Conservation (phyloP, 2,797 vertebrate genomes). For the Cirrhinus mrigala region DNA sequence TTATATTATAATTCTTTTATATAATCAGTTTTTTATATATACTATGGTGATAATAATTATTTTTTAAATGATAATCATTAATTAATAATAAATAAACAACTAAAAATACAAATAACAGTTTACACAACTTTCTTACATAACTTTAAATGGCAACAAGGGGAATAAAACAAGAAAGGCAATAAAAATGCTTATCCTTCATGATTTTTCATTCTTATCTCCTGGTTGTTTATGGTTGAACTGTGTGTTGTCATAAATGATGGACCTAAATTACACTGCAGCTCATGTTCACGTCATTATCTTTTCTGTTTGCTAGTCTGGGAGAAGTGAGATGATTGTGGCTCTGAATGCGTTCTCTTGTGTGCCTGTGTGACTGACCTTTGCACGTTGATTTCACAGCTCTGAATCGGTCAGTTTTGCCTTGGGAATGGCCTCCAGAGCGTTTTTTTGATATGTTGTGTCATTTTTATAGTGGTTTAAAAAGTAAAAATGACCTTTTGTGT, state of each 20-base stretch:
- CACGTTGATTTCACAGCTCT: not conserved
- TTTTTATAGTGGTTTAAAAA: not conserved
- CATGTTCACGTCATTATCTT: slow-evolving; percentile 3
- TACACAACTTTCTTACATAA: not conserved
- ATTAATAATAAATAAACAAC: not conserved
- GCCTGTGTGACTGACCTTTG: slow-evolving; percentile 25
- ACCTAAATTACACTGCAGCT: slow-evolving; percentile 10
- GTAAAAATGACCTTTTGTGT: not conserved
- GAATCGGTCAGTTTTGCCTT: not conserved
- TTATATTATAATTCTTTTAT: no score
- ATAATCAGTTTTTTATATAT: not conserved
- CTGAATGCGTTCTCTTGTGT: not conserved
- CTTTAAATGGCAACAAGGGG: not conserved
- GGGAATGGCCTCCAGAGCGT: not conserved
- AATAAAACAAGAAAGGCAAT: not conserved
- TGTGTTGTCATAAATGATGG: slow-evolving; percentile 21
- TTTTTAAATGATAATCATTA: not conserved
- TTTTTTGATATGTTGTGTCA: not conserved
- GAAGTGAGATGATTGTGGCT: slow-evolving; percentile 15
- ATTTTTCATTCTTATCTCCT: slow-evolving; percentile 8
- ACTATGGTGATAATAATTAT: not conserved
- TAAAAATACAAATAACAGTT: not conserved
- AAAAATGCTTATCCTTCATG: not conserved
- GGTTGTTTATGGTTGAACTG: slow-evolving; percentile 12
- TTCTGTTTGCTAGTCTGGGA: not conserved